Evolutionary conservation across 2,888 invertebrate species (phyloP), one percentile per base, ranked within the genome.

Genomic region (Eristalis arbustorum): DNA sequence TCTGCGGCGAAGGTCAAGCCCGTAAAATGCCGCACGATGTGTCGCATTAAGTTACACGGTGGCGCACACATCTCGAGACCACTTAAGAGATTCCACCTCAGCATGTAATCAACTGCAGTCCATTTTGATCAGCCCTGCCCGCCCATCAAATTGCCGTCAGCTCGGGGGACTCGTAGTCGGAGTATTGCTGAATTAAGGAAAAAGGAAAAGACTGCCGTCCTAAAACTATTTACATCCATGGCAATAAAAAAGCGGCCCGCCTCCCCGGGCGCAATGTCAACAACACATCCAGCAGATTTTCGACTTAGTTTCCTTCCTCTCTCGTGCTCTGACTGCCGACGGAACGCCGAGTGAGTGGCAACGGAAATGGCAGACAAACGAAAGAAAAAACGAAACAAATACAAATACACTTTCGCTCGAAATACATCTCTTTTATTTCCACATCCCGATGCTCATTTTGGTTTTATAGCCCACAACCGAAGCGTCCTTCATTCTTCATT

Each of bases 211-310:
- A 71, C 63, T 31, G 34, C 67, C 31, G 68, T 72, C 72, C 59
- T 56, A 63, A 69, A 77, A 85, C 85, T 77, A 82, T 85, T 82
- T 78, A 49, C 63, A 80, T 80, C 76, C 75, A 76, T 62, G 11
- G 69, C 82, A 82, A 82, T 85, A 82, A 82, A 81, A 85, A 77
- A 25, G 14, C 14, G 25, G 37, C 61, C 37, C 25, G 25, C 25
- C 25, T 3, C 31, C 73, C 69, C 14, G 66, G 59, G 85, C 85
- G 69, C 69, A 66, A 78, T 85, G 81, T 85, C 69, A 82, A 77
- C 85, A 85, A 69, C 77, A 81, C 73, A 81, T 81, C 75, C 72
- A 82, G 64, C 61, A 77, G 77, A 81, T 82, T 78, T 82, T 82
- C 77, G 56, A 77, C 82, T 78, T 82, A 85, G 72, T 84, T 72